Base-by-base conservation (phyloP, 2,113 vertebrate species). In the Pteropus alecto region DNA sequence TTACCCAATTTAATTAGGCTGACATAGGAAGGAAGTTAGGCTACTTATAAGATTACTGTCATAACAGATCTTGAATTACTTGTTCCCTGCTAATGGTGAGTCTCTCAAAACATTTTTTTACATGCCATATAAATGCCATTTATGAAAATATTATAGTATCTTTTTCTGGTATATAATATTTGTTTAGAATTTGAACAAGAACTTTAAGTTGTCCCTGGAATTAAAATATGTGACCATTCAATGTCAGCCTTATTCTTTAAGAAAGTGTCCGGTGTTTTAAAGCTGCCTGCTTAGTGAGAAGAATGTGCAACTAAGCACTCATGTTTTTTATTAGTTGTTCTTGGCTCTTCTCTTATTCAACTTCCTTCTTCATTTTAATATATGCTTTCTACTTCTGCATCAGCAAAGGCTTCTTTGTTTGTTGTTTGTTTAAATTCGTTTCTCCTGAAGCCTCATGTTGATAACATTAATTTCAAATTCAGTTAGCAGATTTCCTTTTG, bases 381-480 rank as follows among this genome's bases (percentile, higher is more conserved):
- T 85, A 38, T 56, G 28, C 13, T 77, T 81, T 85, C 46, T 77
- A 28, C n/a, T 90, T 94, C 18, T 63, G 8, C 2, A 56, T 10
- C 12, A 74, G 24, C 41, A 96, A 15, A 63, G 24, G 0, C 0
- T 4, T 92, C 22, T 78, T 38, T 58, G 74, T 79, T 91, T 78
- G 46, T 86, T 73, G 63, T 51, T 93, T 89, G 33, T 48, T 89
- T 93, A 88, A 94, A 87, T 79, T 93, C 76, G 74, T 41, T 73
- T 91, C 83, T 93, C 71, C 67, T 43, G 43, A 82, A 90, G 46
- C 30, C 54, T 63, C 68, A 61, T 38, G 22, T 54, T 86, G 48
- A 89, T 91, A 89, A 67, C 14, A 95, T 89, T 89, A 92, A 96
- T 96, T 97, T 97, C 51, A 92, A 90, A 89, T 94, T 92, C 81